Percentiles rank a stretch among this genome's conserved stretches.
phyloP scores from a whole-genome alignment of 2,888 invertebrate genomes.

The Nomada lathburiana region DNA sequence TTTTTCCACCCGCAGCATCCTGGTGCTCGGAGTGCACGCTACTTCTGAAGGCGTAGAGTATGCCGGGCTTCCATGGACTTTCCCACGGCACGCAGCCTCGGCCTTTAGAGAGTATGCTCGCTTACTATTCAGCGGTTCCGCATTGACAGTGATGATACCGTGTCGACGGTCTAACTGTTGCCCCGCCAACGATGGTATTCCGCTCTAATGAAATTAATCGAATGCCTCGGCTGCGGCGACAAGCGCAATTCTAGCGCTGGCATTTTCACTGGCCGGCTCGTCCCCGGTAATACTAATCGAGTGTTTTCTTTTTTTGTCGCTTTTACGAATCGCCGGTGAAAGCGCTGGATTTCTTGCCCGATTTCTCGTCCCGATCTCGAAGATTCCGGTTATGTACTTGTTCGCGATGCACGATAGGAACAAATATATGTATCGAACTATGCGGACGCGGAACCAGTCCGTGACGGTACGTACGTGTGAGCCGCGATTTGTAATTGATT shows the following conservation, averaged over 20 bases:
- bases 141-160: slow-evolving; percentile 39
- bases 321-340: not conserved
- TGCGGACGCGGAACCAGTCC: slow-evolving; percentile 4
- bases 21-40: not conserved
- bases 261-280: not conserved
- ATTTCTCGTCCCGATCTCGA: too few relatives aligned
- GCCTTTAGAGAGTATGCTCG: slow-evolving; percentile 24
- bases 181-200: slow-evolving; percentile 9
- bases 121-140: slow-evolving; percentile 37
- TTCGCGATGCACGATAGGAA: too few relatives aligned
- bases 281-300: not conserved
- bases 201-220: slow-evolving; percentile 46
- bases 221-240: slow-evolving; percentile 26
- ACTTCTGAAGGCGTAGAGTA: not conserved
- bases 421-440: not conserved
- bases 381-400: too few relatives aligned
- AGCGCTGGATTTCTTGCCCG: too few relatives aligned
- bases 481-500: slow-evolving; percentile 18
- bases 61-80: slow-evolving; percentile 12
- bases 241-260: not conserved
- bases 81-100: slow-evolving; percentile 45
- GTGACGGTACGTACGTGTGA: slow-evolving; percentile 6
- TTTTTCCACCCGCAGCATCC: slow-evolving; percentile 36
- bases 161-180: slow-evolving; percentile 37
- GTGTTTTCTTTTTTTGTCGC: not conserved